Base-by-base conservation (phyloP, 2,113 vertebrate species). In the Archocentrus centrarchus region DNA sequence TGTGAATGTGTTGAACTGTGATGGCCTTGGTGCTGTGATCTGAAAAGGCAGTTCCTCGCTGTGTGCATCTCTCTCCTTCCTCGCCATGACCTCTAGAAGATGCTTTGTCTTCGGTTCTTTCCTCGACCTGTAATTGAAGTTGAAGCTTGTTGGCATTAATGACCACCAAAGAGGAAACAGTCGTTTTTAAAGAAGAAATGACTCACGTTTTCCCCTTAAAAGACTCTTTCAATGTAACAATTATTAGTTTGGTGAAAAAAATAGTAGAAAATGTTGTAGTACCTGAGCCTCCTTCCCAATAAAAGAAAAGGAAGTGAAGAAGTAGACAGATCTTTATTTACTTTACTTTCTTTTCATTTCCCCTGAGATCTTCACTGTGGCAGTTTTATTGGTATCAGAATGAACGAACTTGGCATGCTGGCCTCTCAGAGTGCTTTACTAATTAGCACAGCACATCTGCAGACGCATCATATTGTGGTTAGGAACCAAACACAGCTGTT, bases 101-200 rank as follows among this genome's bases (percentile, higher is more conserved):
- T 97, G 86, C 98, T 99, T 91, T 99, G 98, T 79, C 98, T 92
- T 82, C 98, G 95, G 96, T 94, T 97, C 93, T 98, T 99, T 82
- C 97, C 97, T 89, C 97, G 97, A 90, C 96, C 98, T 99, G 73
- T 59, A 57, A 82, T 24, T 17, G 20, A 32, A 82, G 75, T 44
- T 47, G 41, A 55, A 0, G 8, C 39, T 70, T 80, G n/a, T n/a
- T 70, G 61, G 44, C 41, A 7, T 39, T 55, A 24, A 39, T 4
- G n/a, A 5, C 24, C 35, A 10, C 11, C 35, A 50, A 53, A 47
- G 8, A 37, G 14, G 0, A 11, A 39, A 20, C 11, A 14, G 50
- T 37, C 13, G 7, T 24, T 59, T 47, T 30, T 18, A 47, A 59
- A 30, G 37, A 70, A 58, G 55, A 37, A 30, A 17, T 0, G 44